Conservation (phyloP, 2,797 vertebrate genomes). For the Coracias cyanogaster region DNA sequence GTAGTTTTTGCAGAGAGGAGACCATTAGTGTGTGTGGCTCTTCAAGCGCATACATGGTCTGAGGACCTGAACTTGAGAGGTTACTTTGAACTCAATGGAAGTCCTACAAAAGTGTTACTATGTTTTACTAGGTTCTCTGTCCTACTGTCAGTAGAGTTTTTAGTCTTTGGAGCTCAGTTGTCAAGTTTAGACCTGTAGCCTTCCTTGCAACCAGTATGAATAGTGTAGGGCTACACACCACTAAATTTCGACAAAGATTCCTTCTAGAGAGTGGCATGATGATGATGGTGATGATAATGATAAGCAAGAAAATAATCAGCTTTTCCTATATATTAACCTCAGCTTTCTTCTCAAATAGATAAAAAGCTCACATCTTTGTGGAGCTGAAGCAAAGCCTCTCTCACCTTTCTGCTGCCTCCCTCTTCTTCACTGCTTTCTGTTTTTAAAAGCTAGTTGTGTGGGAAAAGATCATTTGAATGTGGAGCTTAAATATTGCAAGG, state of each 20-base stretch:
- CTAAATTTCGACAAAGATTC: neutral
- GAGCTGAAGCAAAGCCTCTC: neutral
- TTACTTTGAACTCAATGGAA: neutral
- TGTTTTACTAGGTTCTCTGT: neutral
- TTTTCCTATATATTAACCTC: neutral
- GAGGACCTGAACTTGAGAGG: neutral
- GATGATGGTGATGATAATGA: neutral
- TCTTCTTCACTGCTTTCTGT: neutral
- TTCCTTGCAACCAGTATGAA: neutral
- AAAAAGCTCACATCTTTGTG: neutral
- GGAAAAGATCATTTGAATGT: neutral
- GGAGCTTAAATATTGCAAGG: neutral
- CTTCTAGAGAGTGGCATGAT: neutral
- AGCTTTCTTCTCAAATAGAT: neutral
- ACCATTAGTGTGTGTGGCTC: neutral
- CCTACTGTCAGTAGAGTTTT: neutral
- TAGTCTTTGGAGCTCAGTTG: neutral
- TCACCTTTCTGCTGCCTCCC: neutral
- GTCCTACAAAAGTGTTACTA: neutral
- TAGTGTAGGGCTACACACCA: neutral
- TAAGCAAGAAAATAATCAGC: neutral
- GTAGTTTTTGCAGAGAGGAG: neutral
- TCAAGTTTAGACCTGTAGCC: neutral
- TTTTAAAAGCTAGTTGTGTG: neutral
- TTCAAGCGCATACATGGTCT: neutral